These are phyloP conservation scores for Falco berigora DNA, from an alignment of 2,797 vertebrate species.

Conservation along the genomic window DNA sequence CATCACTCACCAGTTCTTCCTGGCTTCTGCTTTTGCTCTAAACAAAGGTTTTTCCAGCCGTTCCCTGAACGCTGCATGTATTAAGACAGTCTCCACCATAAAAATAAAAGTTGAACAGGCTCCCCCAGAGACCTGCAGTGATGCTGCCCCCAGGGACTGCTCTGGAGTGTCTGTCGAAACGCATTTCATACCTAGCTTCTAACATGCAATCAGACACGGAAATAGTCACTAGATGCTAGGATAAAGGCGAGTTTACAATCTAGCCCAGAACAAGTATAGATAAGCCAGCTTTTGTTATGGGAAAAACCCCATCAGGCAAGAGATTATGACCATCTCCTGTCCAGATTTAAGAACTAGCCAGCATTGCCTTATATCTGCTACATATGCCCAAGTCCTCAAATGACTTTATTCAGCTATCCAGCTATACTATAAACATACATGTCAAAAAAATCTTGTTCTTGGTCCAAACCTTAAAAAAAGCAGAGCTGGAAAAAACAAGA, in stretches of 20 bases:
- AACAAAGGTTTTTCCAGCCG: neutral
- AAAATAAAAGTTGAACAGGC: neutral
- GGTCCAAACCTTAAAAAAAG: neutral
- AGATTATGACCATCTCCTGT: neutral
- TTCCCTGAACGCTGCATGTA: neutral
- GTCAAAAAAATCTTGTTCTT: neutral
- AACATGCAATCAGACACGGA: neutral
- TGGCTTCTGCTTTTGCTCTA: neutral
- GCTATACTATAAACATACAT: neutral
- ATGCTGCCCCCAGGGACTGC: neutral
- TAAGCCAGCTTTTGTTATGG: neutral
- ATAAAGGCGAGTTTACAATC: neutral
- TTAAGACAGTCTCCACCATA: neutral
- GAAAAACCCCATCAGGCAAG: neutral
- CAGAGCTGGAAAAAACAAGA: neutral
- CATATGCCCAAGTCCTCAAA: neutral
- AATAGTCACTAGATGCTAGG: neutral
- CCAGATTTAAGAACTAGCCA: neutral
- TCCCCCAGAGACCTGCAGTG: conserved; percentile 1
- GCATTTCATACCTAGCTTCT: neutral
- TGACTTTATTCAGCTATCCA: neutral
- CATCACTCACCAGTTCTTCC: neutral
- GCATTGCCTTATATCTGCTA: neutral
- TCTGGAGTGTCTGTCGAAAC: neutral
- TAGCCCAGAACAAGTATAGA: neutral